Conservation (phyloP, 2,888 invertebrate genomes). For the Spialia ferax region DNA sequence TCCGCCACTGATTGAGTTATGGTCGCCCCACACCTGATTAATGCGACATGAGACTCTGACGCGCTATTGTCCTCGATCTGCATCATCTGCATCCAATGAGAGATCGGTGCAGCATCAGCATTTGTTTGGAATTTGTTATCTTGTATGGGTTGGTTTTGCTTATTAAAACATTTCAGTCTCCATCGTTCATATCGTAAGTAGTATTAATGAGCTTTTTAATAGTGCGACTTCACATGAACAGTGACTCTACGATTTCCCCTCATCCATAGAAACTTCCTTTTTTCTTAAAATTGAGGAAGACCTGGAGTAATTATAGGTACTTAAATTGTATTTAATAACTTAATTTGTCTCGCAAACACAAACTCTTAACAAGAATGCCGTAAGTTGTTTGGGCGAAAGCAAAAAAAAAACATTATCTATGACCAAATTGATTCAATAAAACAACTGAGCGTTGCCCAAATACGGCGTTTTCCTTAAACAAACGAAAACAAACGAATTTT, state of each 20-base stretch:
- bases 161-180: no score
- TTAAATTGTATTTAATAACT: no score
- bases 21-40: conserved; percentile 83
- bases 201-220: no score
- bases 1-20: conserved; percentile 81
- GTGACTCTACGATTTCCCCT: no score
- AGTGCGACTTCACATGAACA: no score
- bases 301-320: no score
- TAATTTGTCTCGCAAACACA: no score
- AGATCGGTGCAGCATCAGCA: conserved; percentile 58
- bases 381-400: conserved; percentile 9
- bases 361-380: not conserved
- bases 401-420: conserved; percentile 14
- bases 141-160: no score
- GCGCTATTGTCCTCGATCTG: conserved; percentile 84
- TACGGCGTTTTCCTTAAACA: conserved; percentile 78
- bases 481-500: conserved; percentile 86
- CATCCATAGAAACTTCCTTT: no score
- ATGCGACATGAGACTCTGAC: conserved; percentile 82
- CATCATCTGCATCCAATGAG: conserved; percentile 82
- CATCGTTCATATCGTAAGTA: no score
- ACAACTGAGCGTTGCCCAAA: conserved; percentile 57
- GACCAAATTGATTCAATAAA: conserved; percentile 63
- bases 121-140: conserved; percentile 18
- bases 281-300: no score